These are phyloP conservation scores for Dipodomys stephensi DNA, from an alignment of 2,113 vertebrate species.

Conservation along the genomic window DNA sequence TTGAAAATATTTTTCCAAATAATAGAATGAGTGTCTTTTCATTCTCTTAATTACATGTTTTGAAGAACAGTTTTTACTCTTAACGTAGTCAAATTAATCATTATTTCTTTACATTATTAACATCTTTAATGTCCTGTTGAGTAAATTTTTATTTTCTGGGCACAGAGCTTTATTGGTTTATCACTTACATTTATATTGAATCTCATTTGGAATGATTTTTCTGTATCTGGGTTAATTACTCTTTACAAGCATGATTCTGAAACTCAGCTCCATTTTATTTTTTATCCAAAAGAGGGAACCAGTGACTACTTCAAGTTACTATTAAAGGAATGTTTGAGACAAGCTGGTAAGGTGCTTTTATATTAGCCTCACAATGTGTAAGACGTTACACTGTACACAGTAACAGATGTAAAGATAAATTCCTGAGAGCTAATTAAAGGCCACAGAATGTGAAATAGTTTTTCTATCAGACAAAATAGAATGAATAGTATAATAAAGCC, in stretches of 20 bases:
- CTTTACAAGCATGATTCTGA: background rate
- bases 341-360: background rate
- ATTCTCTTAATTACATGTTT: conserved; percentile 15
- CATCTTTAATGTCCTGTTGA: background rate
- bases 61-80: background rate
- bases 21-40: background rate
- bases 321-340: background rate
- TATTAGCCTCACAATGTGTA: background rate
- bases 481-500: background rate
- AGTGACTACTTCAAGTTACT: background rate
- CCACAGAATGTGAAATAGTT: background rate
- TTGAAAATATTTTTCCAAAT: background rate
- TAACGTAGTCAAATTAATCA: background rate
- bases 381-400: no score
- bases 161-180: background rate
- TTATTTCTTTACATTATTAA: conserved; percentile 14
- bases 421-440: background rate
- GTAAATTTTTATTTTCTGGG: background rate
- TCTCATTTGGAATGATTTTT: background rate
- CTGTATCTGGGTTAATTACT: background rate
- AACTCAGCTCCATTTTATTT: background rate
- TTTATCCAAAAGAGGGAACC: background rate
- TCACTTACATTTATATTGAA: background rate
- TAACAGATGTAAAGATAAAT: background rate
- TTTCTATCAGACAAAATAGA: background rate